Evolutionary conservation across 35 echinoderm and acorn worm species (phyloP).

Genomic region (Patiria miniata): DNA sequence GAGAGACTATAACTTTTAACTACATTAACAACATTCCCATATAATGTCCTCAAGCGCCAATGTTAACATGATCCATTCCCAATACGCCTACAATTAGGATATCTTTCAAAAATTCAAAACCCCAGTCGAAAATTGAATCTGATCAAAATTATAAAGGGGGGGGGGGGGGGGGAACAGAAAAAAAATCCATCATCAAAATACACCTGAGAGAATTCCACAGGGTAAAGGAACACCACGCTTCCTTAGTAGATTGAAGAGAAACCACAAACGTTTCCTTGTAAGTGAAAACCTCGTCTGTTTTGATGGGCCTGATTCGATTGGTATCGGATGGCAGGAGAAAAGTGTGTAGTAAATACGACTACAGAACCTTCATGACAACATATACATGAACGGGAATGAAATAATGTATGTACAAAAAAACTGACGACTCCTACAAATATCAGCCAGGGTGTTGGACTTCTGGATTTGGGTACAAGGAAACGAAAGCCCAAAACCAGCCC

Average conservation of each 20-base stretch:
- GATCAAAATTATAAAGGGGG: neutral
- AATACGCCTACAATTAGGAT: slow-evolving; percentile 1
- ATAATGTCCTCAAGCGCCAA: too few species aligned
- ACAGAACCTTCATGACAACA: too few species aligned
- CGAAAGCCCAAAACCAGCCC: too few species aligned
- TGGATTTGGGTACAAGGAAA: too few species aligned
- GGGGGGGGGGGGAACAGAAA: neutral
- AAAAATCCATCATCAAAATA: neutral
- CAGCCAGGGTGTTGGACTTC: too few species aligned
- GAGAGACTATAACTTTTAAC: too few species aligned
- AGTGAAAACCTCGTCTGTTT: slow-evolving; percentile 8
- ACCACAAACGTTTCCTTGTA: neutral
- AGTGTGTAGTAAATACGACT: too few species aligned
- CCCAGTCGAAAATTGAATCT: neutral
- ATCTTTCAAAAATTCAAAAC: neutral
- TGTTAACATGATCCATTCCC: neutral
- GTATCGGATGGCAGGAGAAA: neutral
- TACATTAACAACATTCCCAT: too few species aligned
- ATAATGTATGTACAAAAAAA: too few species aligned
- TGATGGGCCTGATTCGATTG: neutral
- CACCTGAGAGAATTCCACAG: slow-evolving; percentile 6
- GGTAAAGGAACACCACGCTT: neutral
- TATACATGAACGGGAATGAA: too few species aligned
- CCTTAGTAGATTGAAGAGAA: neutral
- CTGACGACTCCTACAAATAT: too few species aligned